Evolutionary conservation across 2,113 vertebrate species (phyloP).

Genomic region (Ochotona princeps): DNA sequence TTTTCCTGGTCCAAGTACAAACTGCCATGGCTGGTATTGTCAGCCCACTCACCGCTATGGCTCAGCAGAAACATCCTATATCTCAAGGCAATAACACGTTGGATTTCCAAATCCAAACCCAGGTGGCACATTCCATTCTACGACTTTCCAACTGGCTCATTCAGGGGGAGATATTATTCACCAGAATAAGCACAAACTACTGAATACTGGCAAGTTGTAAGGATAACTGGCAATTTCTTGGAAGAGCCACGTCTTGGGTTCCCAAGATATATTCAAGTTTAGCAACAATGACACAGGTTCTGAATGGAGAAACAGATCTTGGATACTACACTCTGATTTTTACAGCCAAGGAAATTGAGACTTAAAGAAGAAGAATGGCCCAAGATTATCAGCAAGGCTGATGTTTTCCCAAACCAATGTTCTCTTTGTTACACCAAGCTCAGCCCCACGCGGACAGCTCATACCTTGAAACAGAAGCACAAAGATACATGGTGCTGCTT

Average conservation of each 20-base stretch:
- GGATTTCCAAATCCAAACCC: conserved; percentile 76
- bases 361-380: conserved; percentile 7
- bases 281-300: conserved; percentile 26
- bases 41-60: conserved; percentile 48
- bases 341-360: not conserved
- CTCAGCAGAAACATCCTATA: conserved; percentile 52
- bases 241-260: not conserved
- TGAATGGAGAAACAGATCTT: not conserved
- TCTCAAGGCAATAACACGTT: conserved; percentile 60
- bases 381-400: not conserved
- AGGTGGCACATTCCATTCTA: conserved; percentile 76
- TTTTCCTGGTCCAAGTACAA: conserved; percentile 50
- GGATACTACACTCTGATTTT: not conserved
- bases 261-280: not conserved
- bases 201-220: conserved; percentile 61
- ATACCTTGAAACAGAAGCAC: not conserved
- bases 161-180: conserved; percentile 48
- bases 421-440: not conserved
- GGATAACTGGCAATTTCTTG: conserved; percentile 45
- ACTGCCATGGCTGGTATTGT: not conserved
- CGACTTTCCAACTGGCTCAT: conserved; percentile 64
- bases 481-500: not conserved
- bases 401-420: not conserved
- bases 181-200: conserved; percentile 27
- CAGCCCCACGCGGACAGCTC: not conserved